Percentiles rank a stretch among this genome's conserved stretches.
These are phyloP conservation scores for Tholera decimalis DNA, from an alignment of 2,888 invertebrate species.

Conservation along the genomic window DNA sequence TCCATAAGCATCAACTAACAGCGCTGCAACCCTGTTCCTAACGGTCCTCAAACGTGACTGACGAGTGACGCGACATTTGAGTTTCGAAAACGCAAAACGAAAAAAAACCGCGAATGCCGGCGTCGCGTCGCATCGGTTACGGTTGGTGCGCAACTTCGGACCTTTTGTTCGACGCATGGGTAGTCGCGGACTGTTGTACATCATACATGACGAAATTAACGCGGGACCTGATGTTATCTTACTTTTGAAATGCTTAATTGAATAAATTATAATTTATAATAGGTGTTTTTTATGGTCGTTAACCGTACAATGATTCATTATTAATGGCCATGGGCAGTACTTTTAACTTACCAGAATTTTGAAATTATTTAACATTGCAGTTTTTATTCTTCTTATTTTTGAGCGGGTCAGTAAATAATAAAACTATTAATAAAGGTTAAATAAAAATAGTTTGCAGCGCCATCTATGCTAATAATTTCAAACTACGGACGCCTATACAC, in stretches of 20 bases:
- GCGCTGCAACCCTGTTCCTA: conserved; percentile 50
- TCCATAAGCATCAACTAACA: no score
- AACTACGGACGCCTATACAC: not conserved
- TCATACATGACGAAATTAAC: conserved; percentile 61
- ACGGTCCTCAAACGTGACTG: conserved; percentile 60
- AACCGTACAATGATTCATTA: conserved; percentile 3
- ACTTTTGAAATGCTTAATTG: conserved; percentile 36
- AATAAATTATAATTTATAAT: conserved; percentile 15
- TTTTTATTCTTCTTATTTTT: not conserved
- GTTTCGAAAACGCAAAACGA: conserved; percentile 59
- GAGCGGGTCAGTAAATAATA: no score
- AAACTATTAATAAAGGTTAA: not conserved
- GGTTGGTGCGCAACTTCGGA: conserved; percentile 55
- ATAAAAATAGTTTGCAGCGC: conserved; percentile 13
- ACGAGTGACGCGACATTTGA: conserved; percentile 55
- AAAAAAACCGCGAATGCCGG: conserved; percentile 40
- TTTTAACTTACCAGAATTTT: not conserved
- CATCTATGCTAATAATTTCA: conserved; percentile 28
- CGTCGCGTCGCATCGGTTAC: conserved; percentile 56
- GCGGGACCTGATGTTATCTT: conserved; percentile 32
- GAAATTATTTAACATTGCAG: not conserved
- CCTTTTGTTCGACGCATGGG: conserved; percentile 62
- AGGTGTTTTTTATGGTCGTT: conserved; percentile 21
- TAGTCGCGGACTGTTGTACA: conserved; percentile 46
- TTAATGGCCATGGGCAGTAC: no score